phyloP scores from a whole-genome alignment of 2,113 vertebrate species.

The Sander vitreus region DNA sequence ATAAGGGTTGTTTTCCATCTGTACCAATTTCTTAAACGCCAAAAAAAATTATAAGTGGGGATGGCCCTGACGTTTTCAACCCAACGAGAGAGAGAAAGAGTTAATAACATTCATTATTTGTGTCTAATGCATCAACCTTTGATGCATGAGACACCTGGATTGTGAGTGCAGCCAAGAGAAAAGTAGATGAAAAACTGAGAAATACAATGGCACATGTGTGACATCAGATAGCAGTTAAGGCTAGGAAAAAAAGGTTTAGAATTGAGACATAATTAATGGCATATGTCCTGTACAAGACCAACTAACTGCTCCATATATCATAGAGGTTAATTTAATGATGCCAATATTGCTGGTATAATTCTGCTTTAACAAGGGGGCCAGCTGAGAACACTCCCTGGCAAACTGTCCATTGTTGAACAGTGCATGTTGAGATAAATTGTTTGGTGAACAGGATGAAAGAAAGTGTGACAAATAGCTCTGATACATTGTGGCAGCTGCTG shows the following conservation, averaged over 20 bases:
- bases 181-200: not conserved
- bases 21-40: not conserved
- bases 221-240: not conserved
- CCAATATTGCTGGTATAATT: not conserved
- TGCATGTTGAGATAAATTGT: not conserved
- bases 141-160: not conserved
- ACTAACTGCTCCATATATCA: not conserved
- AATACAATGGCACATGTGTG: not conserved
- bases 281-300: not conserved
- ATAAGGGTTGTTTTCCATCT: not conserved
- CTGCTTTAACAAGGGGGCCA: not conserved
- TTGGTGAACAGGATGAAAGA: not conserved
- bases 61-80: not conserved
- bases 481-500: not conserved
- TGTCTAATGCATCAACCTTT: not conserved
- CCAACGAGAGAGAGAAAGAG: not conserved
- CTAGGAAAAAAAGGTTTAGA: not conserved
- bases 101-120: not conserved
- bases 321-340: constrained; percentile 1
- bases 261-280: not conserved
- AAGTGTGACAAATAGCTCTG: constrained; percentile 3
- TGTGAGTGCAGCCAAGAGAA: not conserved
- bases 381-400: not conserved
- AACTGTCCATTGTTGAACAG: not conserved
- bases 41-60: not conserved